Evolutionary conservation across 2,888 invertebrate genomes (phyloP).

Genomic region (Stenurella melanura): DNA sequence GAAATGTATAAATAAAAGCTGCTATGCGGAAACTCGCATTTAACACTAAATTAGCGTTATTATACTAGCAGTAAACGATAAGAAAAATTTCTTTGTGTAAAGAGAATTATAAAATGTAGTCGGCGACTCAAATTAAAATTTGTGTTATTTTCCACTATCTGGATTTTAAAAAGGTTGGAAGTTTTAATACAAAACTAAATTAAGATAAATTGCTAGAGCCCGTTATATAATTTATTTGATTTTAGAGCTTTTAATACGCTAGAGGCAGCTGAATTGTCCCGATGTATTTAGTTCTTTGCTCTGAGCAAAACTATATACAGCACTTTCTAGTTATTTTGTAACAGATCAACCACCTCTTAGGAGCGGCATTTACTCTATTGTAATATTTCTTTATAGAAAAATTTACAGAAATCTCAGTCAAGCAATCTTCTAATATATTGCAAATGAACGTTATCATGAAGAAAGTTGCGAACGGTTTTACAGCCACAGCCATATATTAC

Average conservation of each 20-base stretch:
- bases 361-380: too few relatives aligned
- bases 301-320: too few relatives aligned
- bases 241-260: neutral
- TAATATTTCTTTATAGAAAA: too few relatives aligned
- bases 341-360: too few relatives aligned
- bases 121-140: neutral
- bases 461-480: too few relatives aligned
- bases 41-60: conserved; percentile 1
- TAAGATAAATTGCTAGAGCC: conserved; percentile 8
- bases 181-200: conserved; percentile 6
- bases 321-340: too few relatives aligned
- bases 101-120: neutral
- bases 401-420: too few relatives aligned
- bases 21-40: conserved; percentile 5
- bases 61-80: neutral
- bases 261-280: too few relatives aligned
- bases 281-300: too few relatives aligned
- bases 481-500: too few relatives aligned
- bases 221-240: neutral
- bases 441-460: too few relatives aligned
- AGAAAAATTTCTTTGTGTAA: conserved; percentile 5
- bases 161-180: neutral
- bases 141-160: neutral
- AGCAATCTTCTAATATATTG: too few relatives aligned
- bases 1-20: conserved; percentile 10